Conservation (phyloP, 2,113 vertebrate species). For the Elachura formosa region DNA sequence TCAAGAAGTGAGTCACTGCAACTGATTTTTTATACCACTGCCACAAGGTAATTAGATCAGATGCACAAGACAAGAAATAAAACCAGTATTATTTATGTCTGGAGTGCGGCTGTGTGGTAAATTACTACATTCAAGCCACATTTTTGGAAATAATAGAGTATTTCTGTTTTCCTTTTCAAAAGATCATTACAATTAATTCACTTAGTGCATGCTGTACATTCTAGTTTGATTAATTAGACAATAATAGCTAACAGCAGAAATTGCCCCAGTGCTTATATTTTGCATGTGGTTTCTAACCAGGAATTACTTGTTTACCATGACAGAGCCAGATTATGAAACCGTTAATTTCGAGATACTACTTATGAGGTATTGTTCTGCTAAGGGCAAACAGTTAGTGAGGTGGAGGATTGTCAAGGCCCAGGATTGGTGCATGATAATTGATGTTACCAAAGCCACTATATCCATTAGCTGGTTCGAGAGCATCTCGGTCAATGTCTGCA, state of each 20-base stretch:
- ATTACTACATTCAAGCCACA: constrained; percentile 9
- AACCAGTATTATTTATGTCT: constrained; percentile 50
- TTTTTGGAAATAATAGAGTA: not conserved
- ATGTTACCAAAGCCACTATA: not conserved
- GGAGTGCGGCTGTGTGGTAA: constrained; percentile 40
- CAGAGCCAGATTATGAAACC: not conserved
- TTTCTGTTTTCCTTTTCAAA: not conserved
- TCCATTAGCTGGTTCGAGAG: constrained; percentile 26
- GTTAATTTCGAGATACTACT: not conserved
- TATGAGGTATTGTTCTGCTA: not conserved
- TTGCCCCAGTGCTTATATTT: not conserved
- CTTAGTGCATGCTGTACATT: not conserved
- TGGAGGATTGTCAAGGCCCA: not conserved
- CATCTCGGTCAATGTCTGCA: not conserved
- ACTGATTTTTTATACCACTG: not conserved
- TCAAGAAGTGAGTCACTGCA: not conserved
- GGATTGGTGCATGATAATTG: not conserved
- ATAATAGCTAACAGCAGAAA: not conserved
- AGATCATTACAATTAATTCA: not conserved
- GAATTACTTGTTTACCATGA: not conserved
- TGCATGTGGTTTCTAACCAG: not conserved
- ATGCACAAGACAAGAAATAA: constrained; percentile 48
- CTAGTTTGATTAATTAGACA: not conserved
- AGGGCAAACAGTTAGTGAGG: not conserved
- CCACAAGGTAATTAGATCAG: not conserved